Percentiles rank a stretch among this genome's conserved stretches.
phyloP scores from a whole-genome alignment of 2,888 invertebrate genomes.

The Elysia crispata region DNA sequence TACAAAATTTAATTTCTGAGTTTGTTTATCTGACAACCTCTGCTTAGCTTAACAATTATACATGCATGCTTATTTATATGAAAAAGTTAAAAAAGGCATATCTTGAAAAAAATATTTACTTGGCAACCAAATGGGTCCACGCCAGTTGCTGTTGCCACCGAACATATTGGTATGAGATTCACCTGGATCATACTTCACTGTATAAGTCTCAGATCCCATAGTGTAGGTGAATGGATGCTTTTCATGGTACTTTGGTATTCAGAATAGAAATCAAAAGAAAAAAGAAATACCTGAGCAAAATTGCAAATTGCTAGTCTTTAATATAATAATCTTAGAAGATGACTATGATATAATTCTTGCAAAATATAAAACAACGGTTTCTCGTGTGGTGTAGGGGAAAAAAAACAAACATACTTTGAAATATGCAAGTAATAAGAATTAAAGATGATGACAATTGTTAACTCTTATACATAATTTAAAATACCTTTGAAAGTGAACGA shows the following conservation, averaged over 20 bases:
- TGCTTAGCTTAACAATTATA: no score
- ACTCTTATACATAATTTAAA: not conserved
- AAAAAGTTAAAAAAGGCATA: no score
- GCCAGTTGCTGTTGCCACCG: constrained; percentile 77
- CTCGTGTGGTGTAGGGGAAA: no score
- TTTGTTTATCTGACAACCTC: no score
- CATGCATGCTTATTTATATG: no score
- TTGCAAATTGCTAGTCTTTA: no score
- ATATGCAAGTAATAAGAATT: no score
- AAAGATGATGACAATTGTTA: not conserved
- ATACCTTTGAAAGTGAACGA: constrained; percentile 76
- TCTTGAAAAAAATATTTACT: constrained; percentile 52
- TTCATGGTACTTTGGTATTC: constrained; percentile 63
- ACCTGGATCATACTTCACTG: constrained; percentile 71
- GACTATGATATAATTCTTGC: no score
- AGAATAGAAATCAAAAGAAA: not conserved
- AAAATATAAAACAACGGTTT: no score
- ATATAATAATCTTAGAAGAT: no score
- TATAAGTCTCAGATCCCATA: constrained; percentile 57
- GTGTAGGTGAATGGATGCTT: constrained; percentile 69
- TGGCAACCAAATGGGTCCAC: constrained; percentile 76
- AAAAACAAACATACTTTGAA: no score
- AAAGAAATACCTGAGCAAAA: not conserved
- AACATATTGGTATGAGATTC: constrained; percentile 72
- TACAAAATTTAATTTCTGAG: no score